These are phyloP conservation scores for Halotydeus destructor DNA, from an alignment of 1,140 invertebrate genomes.

Conservation along the genomic window DNA sequence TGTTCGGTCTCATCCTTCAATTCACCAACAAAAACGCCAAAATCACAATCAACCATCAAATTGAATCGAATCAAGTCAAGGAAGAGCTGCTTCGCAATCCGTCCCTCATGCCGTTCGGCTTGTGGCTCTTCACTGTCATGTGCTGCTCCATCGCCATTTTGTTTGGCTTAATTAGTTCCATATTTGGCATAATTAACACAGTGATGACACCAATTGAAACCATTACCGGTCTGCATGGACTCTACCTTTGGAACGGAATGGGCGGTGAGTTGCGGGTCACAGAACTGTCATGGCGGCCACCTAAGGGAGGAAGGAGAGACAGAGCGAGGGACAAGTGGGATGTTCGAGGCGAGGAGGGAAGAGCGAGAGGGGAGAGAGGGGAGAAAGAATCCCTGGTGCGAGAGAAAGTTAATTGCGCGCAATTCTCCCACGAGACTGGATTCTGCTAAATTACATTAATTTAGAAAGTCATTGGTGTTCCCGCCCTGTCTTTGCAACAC, in stretches of 20 bases:
- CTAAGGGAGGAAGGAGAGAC: background rate
- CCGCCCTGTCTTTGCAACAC: slow-evolving; percentile 9
- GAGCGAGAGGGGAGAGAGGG: background rate
- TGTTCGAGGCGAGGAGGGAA: background rate
- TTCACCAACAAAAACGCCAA: background rate
- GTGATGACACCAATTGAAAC: slow-evolving; percentile 46
- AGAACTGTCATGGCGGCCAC: background rate
- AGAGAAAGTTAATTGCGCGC: background rate
- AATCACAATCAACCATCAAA: slow-evolving; percentile 1
- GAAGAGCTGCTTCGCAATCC: slow-evolving; percentile 37
- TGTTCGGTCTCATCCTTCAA: slow-evolving; percentile 6
- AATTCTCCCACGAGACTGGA: background rate
- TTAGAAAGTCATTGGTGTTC: background rate
- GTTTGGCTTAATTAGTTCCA: slow-evolving; percentile 40
- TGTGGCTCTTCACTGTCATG: slow-evolving; percentile 46
- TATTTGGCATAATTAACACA: slow-evolving; percentile 55
- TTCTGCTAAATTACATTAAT: background rate
- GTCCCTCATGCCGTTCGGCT: slow-evolving; percentile 40
- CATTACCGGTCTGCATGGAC: slow-evolving; percentile 46
- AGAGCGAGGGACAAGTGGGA: background rate
- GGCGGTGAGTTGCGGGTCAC: slow-evolving; percentile 35
- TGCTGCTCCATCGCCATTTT: slow-evolving; percentile 39
- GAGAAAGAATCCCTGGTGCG: background rate
- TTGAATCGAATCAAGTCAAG: slow-evolving; percentile 37
- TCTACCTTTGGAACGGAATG: slow-evolving; percentile 52